phyloP scores from a whole-genome alignment of 2,797 vertebrate species.

The Pteronotus mesoamericanus region DNA sequence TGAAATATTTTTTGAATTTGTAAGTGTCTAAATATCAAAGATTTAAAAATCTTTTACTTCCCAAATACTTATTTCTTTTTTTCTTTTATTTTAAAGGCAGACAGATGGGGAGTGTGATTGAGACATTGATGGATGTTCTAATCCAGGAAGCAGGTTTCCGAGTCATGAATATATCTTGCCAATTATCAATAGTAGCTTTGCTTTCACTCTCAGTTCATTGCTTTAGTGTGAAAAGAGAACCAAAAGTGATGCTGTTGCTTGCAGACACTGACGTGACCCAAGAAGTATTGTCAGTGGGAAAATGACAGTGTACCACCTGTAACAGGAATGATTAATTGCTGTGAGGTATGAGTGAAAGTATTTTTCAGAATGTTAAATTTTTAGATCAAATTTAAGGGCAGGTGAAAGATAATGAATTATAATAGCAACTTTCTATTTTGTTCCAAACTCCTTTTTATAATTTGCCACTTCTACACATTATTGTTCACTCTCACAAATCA shows the following conservation, averaged over 20 bases:
- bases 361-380: not conserved
- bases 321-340: not conserved
- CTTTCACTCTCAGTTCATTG: not conserved
- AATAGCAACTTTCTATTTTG: not conserved
- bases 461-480: not conserved
- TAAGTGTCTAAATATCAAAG: not conserved
- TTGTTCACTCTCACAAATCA: not conserved
- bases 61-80: not conserved
- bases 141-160: slow-evolving; percentile 2
- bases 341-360: not conserved
- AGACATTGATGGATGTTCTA: slow-evolving; percentile 40
- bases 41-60: not conserved
- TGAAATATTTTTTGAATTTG: not conserved
- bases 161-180: not conserved
- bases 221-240: not conserved
- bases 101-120: not conserved
- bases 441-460: not conserved
- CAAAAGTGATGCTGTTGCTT: not conserved
- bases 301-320: not conserved
- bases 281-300: not conserved
- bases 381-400: not conserved
- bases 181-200: not conserved
- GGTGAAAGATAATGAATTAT: not conserved
- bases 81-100: not conserved
- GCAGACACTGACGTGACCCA: not conserved